Evolutionary conservation across 2,113 vertebrate species (phyloP).

Genomic region (Ceyx melanurus): DNA sequence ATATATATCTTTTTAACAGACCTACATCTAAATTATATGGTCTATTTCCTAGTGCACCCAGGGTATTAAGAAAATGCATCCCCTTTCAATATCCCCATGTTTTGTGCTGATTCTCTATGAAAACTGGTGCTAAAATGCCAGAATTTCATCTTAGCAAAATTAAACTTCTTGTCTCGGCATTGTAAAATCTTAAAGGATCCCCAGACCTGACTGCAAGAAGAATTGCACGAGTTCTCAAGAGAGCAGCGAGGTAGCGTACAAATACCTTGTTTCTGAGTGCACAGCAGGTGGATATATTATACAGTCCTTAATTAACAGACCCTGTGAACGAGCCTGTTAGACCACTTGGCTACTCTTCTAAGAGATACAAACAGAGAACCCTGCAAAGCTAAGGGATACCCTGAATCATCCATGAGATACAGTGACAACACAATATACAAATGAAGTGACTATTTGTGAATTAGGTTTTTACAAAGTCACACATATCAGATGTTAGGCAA

Average conservation of each 20-base stretch:
- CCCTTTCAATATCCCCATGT: conserved; percentile 11
- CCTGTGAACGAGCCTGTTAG: neutral
- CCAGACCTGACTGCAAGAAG: neutral
- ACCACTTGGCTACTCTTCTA: neutral
- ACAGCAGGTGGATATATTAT: neutral
- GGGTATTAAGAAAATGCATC: neutral
- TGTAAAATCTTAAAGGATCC: neutral
- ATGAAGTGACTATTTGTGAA: neutral
- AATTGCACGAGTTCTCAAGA: conserved; percentile 21
- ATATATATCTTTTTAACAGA: neutral
- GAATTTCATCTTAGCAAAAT: neutral
- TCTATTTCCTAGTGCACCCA: neutral
- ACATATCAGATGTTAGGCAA: neutral
- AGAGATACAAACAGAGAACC: conserved; percentile 4
- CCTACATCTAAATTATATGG: neutral
- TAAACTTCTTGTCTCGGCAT: neutral
- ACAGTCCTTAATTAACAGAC: neutral
- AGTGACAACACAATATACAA: neutral
- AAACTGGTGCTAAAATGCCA: neutral
- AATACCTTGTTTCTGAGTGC: conserved; percentile 14
- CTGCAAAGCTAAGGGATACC: neutral
- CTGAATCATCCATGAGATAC: neutral
- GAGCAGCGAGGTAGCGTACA: conserved; percentile 38
- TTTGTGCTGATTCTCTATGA: conserved; percentile 4
- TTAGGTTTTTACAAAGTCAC: neutral